A percentile compares a stretch with the other conserved stretches of the same genome.
phyloP scores from a whole-genome alignment of 2,113 vertebrate species.

The Saguinus imperator region DNA sequence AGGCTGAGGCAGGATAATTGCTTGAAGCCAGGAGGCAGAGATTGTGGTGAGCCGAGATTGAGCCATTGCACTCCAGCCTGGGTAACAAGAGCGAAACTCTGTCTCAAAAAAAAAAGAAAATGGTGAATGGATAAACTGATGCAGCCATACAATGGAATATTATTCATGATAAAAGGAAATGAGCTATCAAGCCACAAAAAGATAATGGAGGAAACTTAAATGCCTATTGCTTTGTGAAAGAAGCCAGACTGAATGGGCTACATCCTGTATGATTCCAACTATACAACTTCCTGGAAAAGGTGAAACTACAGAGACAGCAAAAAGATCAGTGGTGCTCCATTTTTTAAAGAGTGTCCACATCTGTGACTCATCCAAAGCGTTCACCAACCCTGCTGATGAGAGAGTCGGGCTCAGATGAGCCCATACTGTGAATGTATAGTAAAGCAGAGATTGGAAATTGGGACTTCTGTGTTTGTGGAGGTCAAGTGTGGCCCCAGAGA shows the following conservation, averaged over 20 bases:
- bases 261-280: neutral
- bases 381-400: neutral
- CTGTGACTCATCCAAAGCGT: neutral
- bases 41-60: too few relatives aligned
- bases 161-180: neutral
- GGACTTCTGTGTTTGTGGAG: neutral
- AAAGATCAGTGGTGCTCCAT: neutral
- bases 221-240: neutral
- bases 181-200: neutral
- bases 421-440: neutral
- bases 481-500: neutral
- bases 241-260: neutral
- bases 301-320: neutral
- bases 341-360: neutral
- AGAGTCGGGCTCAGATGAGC: constrained; percentile 7
- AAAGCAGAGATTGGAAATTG: neutral
- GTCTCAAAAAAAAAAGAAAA: too few relatives aligned
- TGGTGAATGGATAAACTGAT: neutral
- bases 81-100: too few relatives aligned
- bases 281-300: constrained; percentile 33
- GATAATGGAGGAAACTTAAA: neutral
- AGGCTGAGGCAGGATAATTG: too few relatives aligned
- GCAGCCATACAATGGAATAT: neutral
- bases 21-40: too few relatives aligned
- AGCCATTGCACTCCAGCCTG: too few relatives aligned